Base-by-base conservation (phyloP, 1,140 invertebrate species). In the Mylabris phalerata region DNA sequence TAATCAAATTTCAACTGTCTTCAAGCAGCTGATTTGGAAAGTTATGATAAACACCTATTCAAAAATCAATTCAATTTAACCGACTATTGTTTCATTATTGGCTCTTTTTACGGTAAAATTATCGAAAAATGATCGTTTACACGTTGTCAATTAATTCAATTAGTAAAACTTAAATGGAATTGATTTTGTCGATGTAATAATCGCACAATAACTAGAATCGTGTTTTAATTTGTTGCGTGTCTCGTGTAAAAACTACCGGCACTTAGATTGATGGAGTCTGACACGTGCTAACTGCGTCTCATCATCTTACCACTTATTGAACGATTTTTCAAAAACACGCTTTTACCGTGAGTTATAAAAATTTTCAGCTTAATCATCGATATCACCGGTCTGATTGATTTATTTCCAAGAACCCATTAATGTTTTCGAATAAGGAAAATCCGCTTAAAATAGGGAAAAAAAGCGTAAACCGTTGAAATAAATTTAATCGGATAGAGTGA, bases 281-380 rank as follows among this genome's bases (percentile, higher is more conserved):
- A 61, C 60, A 52, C 60, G 60, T 57, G 60, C 48, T 61, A 61
- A 61, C 49, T 61, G 55, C 55, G 19, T 19, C 50, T 57, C 60
- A 43, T 61, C 59, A 49, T 60, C 57, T 48, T 57, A 52, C 38
- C 43, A 49, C 55, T 61, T 57, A 61, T 61, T 61, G 50, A 49
- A 45, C 60, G 50, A 61, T 61, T 61, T 61, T 44, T 61, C 60
- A 61, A 40, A 52, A 50, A 13, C 49, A 42, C 54, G 24, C 50
- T 43, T 55, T 46, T 51, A 10, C 2, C 39, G 10, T 7, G 6
- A 40, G 10, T 7, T 42, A 42, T 11, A 42, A 42, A 42, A 10
- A n/a, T 42, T 42, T 42, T 42, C 2, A 42, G 4, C 9, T 11
- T 42, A 10, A 42, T 11, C 41, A 42, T 10, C 10, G 41, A 19